phyloP scores from a whole-genome alignment of 2,113 vertebrate species.

The Psettodes erumei region DNA sequence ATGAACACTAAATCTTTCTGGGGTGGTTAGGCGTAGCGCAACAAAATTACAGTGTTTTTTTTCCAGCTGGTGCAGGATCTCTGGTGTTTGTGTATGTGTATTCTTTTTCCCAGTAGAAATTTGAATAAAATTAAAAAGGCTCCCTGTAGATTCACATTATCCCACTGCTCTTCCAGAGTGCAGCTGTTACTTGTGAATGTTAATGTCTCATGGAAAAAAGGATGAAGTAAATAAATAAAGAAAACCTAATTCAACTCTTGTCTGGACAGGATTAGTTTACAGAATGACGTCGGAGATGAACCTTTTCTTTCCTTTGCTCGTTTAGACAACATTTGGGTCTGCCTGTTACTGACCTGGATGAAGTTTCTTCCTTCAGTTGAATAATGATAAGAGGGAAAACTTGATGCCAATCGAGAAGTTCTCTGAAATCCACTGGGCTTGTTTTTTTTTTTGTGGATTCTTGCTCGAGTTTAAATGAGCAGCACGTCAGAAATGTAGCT shows the following conservation, averaged over 20 bases:
- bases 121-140: constrained; percentile 9
- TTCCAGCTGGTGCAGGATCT: background rate
- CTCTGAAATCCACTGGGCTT: constrained; percentile 9
- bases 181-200: constrained; percentile 47
- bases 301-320: constrained; percentile 10
- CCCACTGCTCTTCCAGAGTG: constrained; percentile 19
- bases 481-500: constrained; percentile 13
- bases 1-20: background rate
- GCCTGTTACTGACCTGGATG: background rate
- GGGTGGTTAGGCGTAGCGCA: constrained; percentile 8
- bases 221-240: background rate
- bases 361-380: constrained; percentile 9
- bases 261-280: constrained; percentile 12
- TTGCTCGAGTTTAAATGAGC: constrained; percentile 37
- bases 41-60: constrained; percentile 23
- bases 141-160: constrained; percentile 26
- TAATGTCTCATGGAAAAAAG: constrained; percentile 4
- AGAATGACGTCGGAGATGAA: constrained; percentile 15
- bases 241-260: constrained; percentile 10
- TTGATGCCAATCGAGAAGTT: background rate
- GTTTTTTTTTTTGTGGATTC: background rate
- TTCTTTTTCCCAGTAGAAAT: constrained; percentile 21
- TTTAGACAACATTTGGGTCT: background rate
- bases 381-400: constrained; percentile 15
- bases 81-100: constrained; percentile 18